phyloP scores from a whole-genome alignment of 2,888 invertebrate genomes.

The Zygaena filipendulae region DNA sequence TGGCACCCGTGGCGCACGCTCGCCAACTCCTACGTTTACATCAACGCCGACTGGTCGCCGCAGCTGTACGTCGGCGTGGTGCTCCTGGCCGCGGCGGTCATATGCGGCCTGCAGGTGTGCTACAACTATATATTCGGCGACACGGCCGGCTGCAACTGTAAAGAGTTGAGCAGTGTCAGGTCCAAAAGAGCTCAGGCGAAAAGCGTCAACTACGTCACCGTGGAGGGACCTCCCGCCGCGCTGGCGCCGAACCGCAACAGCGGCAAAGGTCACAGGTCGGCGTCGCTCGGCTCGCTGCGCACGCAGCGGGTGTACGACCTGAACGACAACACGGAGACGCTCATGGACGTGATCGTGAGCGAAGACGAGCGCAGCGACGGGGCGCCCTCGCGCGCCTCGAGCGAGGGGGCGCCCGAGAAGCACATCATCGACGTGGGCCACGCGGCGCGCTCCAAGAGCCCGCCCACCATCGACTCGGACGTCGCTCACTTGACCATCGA shows the following conservation, averaged over 20 bases:
- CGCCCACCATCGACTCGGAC: constrained; percentile 42
- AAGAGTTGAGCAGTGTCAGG: constrained; percentile 3
- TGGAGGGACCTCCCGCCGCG: constrained; percentile 32
- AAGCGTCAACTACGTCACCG: constrained; percentile 26
- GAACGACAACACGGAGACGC: constrained; percentile 44
- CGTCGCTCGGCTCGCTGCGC: constrained; percentile 28
- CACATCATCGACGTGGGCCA: constrained; percentile 1
- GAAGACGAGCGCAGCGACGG: constrained; percentile 24
- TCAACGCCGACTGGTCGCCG: constrained; percentile 40
- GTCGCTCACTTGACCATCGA: constrained; percentile 39
- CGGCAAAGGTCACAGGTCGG: constrained; percentile 20
- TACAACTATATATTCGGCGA: constrained; percentile 36
- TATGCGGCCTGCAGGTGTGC: constrained; percentile 39
- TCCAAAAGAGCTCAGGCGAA: constrained; percentile 14
- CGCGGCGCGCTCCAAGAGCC: constrained; percentile 25
- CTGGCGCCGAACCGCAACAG: constrained; percentile 24
- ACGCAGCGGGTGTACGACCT: constrained; percentile 47
- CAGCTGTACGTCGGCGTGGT: constrained; percentile 33
- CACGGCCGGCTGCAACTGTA: constrained; percentile 29
- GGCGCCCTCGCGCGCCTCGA: constrained; percentile 16
- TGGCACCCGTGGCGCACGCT: constrained; percentile 42
- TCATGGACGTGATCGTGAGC: constrained; percentile 42
- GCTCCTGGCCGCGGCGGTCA: constrained; percentile 26
- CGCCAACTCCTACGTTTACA: constrained; percentile 27
- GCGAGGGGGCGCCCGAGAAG: constrained; percentile 16